Evolutionary conservation across 1,140 invertebrate species (phyloP).

Genomic region (Ceratosolen solmsi): DNA sequence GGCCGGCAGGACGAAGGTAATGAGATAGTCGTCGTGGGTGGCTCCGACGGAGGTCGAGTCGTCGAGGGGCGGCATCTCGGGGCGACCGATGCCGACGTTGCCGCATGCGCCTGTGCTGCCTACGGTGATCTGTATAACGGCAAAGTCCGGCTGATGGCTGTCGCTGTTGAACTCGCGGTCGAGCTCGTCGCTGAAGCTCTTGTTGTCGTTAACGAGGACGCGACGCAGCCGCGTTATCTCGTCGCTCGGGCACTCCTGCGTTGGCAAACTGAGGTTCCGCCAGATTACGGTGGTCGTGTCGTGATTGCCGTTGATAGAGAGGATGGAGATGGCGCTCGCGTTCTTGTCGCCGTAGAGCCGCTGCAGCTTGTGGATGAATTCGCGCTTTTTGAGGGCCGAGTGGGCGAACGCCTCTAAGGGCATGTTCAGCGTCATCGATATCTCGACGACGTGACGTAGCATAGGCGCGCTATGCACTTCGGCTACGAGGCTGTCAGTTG

Average conservation of each 20-base stretch:
- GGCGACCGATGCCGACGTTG: slow-evolving; percentile 74
- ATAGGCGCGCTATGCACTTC: slow-evolving; percentile 77
- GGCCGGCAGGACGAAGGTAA: slow-evolving; percentile 92
- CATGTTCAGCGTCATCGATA: slow-evolving; percentile 85
- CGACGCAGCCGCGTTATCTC: slow-evolving; percentile 82
- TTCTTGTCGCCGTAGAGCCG: slow-evolving; percentile 84
- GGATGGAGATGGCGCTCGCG: slow-evolving; percentile 81
- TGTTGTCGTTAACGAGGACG: slow-evolving; percentile 78
- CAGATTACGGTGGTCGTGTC: slow-evolving; percentile 81
- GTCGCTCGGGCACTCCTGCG: slow-evolving; percentile 82
- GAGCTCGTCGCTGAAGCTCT: slow-evolving; percentile 78
- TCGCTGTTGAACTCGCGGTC: slow-evolving; percentile 78
- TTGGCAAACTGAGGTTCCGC: slow-evolving; percentile 83
- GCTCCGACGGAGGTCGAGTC: slow-evolving; percentile 72
- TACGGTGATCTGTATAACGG: slow-evolving; percentile 82
- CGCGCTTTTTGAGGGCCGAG: slow-evolving; percentile 80
- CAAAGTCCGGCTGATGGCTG: slow-evolving; percentile 78
- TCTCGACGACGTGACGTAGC: slow-evolving; percentile 79
- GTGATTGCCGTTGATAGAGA: slow-evolving; percentile 70
- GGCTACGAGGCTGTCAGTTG: slow-evolving; percentile 86
- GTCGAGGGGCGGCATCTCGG: slow-evolving; percentile 69
- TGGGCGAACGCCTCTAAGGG: slow-evolving; percentile 82
- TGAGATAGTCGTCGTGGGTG: slow-evolving; percentile 84
- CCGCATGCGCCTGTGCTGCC: slow-evolving; percentile 83
- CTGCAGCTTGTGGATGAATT: slow-evolving; percentile 84